Base-by-base conservation (phyloP, 2,113 vertebrate species). In the Dicaeum eximium region DNA sequence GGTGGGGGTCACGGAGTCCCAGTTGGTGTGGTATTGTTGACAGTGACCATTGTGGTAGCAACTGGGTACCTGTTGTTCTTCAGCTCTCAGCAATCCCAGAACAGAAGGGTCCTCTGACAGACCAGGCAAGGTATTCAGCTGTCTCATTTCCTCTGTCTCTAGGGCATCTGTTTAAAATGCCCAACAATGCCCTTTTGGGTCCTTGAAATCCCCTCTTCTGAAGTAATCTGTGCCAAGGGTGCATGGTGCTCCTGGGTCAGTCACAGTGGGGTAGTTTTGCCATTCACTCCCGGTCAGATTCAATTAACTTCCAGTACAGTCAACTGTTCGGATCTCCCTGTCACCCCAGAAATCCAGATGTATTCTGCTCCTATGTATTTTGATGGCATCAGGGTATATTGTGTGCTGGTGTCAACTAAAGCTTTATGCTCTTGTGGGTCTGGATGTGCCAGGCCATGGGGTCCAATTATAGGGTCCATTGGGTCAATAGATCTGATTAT, bases 21-120 rank as follows among this genome's bases (percentile, higher is more conserved):
- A 18, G 30, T 8, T 69, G 64, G 14, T 69, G 18, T 50, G 23
- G 18, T 58, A 15, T 28, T 58, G 35, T 69, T 0, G 0, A 6
- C 30, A 33, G 42, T 27, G 24, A 11, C 14, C 0, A 0, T 23
- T 70, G 44, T 28, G 18, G 23, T 58, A 57, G 53, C 9, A 33
- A 0, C 22, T 57, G 44, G 23, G 23, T 69, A 11, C 9, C 23
- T 69, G 14, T 57, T 17, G 7, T 48, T 81, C 35, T 81, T 81
- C 15, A 23, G 19, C 30, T 28, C 44, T 81, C 30, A 69, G 30
- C 23, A 58, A 0, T 50, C 24, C 14, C 79, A n/a, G 30, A n/a
- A 18, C 23, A 40, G 53, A 58, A 69, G 7, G 9, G 19, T 69
- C 44, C 44, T 69, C 35, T 69, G 42, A 48, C 14, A 40, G 35